Evolutionary conservation across 2,797 vertebrate species (phyloP).

Genomic region (Rhinogobio ventralis): DNA sequence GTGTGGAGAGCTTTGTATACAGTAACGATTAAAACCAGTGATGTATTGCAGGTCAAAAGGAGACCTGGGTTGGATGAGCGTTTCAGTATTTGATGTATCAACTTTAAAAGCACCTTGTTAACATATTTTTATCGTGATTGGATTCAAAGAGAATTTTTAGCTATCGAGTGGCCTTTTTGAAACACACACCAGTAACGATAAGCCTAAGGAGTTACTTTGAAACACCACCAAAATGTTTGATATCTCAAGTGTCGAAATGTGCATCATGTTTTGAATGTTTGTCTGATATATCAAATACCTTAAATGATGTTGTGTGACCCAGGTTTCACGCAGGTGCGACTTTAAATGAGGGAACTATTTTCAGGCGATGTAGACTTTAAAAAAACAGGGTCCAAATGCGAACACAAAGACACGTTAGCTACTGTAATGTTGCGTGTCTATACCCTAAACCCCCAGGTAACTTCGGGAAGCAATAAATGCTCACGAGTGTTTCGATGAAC

Average conservation of each 20-base stretch:
- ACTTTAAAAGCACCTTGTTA: constrained; percentile 60
- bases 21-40: constrained; percentile 65
- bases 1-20: constrained; percentile 72
- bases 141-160: constrained; percentile 54
- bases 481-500: constrained; percentile 52
- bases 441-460: constrained; percentile 66
- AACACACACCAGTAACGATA: constrained; percentile 60
- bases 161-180: constrained; percentile 57
- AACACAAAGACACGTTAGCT: constrained; percentile 48
- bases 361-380: constrained; percentile 52
- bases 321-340: constrained; percentile 41
- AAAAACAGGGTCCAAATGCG: constrained; percentile 58
- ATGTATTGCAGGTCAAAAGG: constrained; percentile 60
- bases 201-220: constrained; percentile 50
- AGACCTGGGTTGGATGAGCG: constrained; percentile 55
- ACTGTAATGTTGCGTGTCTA: constrained; percentile 50
- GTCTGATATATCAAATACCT: constrained; percentile 58
- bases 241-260: constrained; percentile 56
- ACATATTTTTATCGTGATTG: constrained; percentile 55
- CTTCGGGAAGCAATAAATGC: constrained; percentile 83
- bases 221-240: constrained; percentile 55
- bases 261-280: constrained; percentile 59
- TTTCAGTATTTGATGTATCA: constrained; percentile 58
- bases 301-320: constrained; percentile 58
- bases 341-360: constrained; percentile 47